Conservation (phyloP, 2,797 vertebrate species). For the Cynodonichthys magdalenae region DNA sequence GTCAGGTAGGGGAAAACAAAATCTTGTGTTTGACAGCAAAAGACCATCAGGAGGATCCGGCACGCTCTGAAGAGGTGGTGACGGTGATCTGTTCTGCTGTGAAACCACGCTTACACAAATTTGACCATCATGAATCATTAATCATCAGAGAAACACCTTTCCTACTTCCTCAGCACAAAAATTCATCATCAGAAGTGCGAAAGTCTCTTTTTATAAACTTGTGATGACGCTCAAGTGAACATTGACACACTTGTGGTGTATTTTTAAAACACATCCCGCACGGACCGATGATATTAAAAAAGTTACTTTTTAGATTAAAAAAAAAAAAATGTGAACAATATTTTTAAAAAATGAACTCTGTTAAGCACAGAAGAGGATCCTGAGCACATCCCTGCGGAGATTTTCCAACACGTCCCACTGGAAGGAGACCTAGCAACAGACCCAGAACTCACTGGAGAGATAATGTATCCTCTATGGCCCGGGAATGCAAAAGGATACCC, state of each 20-base stretch:
- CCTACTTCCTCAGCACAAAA: neutral
- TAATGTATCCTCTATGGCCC: no score
- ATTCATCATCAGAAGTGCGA: neutral
- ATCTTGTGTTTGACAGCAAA: neutral
- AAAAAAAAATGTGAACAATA: neutral
- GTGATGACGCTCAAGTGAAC: neutral
- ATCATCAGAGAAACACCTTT: conserved; percentile 6
- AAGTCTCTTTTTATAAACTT: conserved; percentile 4
- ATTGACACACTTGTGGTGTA: neutral
- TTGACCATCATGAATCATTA: neutral
- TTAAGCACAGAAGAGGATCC: no score
- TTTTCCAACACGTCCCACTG: no score
- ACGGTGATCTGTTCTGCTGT: neutral
- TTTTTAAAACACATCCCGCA: neutral
- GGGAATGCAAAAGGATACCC: no score
- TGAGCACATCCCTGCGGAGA: no score
- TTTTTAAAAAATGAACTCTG: neutral
- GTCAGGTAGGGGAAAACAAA: neutral
- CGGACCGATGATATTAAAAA: neutral
- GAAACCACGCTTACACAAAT: neutral
- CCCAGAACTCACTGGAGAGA: no score
- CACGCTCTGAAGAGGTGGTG: no score
- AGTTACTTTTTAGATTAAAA: neutral
- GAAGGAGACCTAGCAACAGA: no score
- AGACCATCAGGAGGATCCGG: neutral